Base-by-base conservation (phyloP, 2,888 invertebrate species). In the Oxyscelio sp. region DNA sequence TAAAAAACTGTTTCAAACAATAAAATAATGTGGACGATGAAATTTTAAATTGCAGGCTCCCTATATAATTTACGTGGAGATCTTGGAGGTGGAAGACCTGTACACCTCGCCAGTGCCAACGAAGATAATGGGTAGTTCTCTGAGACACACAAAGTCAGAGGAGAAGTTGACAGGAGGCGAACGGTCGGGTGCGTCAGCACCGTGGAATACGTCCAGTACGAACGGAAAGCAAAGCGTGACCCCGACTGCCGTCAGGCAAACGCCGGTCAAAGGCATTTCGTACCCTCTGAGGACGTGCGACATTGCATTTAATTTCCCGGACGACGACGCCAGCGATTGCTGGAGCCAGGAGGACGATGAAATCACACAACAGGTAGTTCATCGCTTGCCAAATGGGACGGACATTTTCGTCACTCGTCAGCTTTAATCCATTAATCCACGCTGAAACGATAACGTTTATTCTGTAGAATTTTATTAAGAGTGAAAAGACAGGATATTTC, bases 41-140 rank as follows among this genome's bases (percentile, higher is more conserved):
- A n/a, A n/a, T n/a, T n/a, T n/a, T 40, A 11, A 40, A 40, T 27
- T 92, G 45, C 89, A 97, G 97, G 99, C 99, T 59, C 99, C 99
- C 0, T 99, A 99, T 95, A 98, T 99, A 92, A 97, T 99, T 93
- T 99, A 99, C 95, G 98, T 99, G 75, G 99, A 99, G 95, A 99
- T 99, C 6, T 95, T 99, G 50, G 98, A 99, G 94, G 97, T 98
- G 63, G 96, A 97, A 75, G 97, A 98, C 93, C 95, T 97, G 48
- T 96, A 97, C 91, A 96, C 97, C 0, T 97, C 98, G 68, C 97
- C 98, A 0, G 96, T 99, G 17, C 98, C 99, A 50, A 96, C 97
- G n/a, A 99, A 99, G 94, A 96, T 97, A 88, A 96, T 97, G 95
- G 97, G 97, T 63, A 96, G 94, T 89, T 94, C 97, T 4, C 95